Base-by-base conservation (phyloP, 2,888 invertebrate species). In the Megaustenia siamemsis region DNA sequence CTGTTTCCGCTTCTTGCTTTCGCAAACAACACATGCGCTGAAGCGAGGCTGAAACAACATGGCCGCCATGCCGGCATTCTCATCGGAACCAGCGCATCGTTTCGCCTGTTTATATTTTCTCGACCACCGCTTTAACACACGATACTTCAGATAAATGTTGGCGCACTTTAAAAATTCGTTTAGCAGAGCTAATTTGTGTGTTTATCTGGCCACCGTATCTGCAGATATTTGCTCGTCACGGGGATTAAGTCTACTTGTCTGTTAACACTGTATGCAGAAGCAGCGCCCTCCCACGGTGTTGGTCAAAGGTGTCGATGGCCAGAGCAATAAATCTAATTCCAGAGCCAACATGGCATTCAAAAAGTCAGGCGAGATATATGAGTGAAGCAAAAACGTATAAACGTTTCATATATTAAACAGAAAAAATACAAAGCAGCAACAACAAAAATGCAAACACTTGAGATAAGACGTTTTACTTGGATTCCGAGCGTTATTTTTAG, bases 81-180 rank as follows among this genome's bases (percentile, higher is more conserved):
- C 71, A 53, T 28, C 71, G 56, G 73, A 82, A 76, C 75, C 76
- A 45, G 21, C 49, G 45, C 76, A 82, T 82, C 82, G 60, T 45
- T 43, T 76, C 1, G 45, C 12, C 49, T 82, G 75, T 82, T 82
- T 82, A 60, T 82, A 75, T 76, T 82, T 76, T 82, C 75, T 35
- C 82, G 35, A 35, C 76, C 24, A 60, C 40, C 24, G 28, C 82
- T 75, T 75, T 75, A 82, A 82, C 82, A 82, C 45, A 35, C 43
- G 82, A 82, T 82, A 75, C 76, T 53, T 1, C 80, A 69, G 80
- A 81, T 81, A 81, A 81, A 81, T 69, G 80, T 81, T 81, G 53
- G 66, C 80, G 69, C 53, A 53, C n/a, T 79, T 79, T 79, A 53
- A 81, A 69, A 81, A 68, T 53, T 81, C 80, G 69, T 81, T 81